Evolutionary conservation across 2,888 invertebrate species (phyloP), one percentile per base, ranked within the genome.

Genomic region (Arrhopalites spinosus): DNA sequence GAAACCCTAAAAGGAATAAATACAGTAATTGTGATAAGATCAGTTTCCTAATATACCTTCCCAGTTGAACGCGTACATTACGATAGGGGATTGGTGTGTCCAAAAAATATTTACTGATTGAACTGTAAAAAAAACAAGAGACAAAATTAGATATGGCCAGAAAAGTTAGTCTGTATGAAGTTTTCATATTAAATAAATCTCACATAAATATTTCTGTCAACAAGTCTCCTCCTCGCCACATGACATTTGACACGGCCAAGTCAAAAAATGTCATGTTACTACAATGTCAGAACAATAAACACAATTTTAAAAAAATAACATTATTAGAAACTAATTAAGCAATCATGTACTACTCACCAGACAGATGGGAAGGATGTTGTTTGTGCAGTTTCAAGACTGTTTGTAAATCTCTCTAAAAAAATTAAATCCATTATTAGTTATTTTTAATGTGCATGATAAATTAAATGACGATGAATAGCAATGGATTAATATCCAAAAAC

Each of bases 181-280:
- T n/a, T 13, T 78, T n/a, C n/a, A n/a, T n/a, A n/a, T n/a, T n/a
- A n/a, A n/a, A n/a, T n/a, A n/a, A n/a, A n/a, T n/a, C n/a, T n/a
- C n/a, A 71, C 27, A 77, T 66, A 25, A 83, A 61, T 3, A 81
- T 79, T 63, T 80, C 81, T n/a, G 66, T 69, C 50, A 74, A 83
- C 0, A 83, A 20, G 56, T 83, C 82, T 3, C 76, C 77, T 11
- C 83, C 83, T 15, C 82, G 73, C 83, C 83, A 83, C 45, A 82
- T 81, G 8, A 82, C 61, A 69, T 79, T 79, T 29, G 78, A 67
- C 3, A 81, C 63, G 0, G 78, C 80, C 45, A 78, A 76, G 27
- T 81, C 81, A 69, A 82, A 83, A 63, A 82, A 82, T 23, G 78
- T 77, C 81, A 83, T 83, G 59, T 82, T 79, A 59, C 83, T 83